Percentiles rank a stretch among this genome's conserved stretches.
Conservation (phyloP, 1,140 invertebrate species). For the Euwallacea fornicatus region DNA sequence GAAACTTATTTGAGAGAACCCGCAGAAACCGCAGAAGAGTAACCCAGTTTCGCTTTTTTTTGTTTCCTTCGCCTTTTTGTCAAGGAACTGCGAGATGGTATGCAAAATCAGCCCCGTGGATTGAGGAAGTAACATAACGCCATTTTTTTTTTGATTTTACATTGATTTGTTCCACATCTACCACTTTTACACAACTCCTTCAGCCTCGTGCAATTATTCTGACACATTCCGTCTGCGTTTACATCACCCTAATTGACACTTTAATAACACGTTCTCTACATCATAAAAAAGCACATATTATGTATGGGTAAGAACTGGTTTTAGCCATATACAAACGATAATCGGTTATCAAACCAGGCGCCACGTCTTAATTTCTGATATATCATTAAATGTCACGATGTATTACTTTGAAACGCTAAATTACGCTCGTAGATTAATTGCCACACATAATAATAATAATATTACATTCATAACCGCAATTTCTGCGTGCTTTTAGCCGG, state of each 20-base stretch:
- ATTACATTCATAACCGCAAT: not conserved
- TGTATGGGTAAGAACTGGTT: slow-evolving; percentile 8
- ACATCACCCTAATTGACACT: slow-evolving; percentile 6
- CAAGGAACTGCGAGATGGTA: too few relatives aligned
- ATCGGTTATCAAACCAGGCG: slow-evolving; percentile 17
- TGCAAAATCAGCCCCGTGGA: too few relatives aligned
- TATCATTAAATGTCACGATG: slow-evolving; percentile 23
- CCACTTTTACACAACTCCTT: too few relatives aligned
- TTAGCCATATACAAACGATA: slow-evolving; percentile 12
- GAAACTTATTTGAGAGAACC: too few relatives aligned
- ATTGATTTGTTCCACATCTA: too few relatives aligned
- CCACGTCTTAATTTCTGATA: slow-evolving; percentile 18
- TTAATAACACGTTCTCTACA: slow-evolving; percentile 2
- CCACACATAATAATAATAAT: slow-evolving; percentile 1
- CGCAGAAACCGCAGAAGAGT: too few relatives aligned
- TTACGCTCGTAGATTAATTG: slow-evolving; percentile 17
- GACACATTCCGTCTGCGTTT: slow-evolving; percentile 2
- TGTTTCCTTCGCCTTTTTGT: too few relatives aligned
- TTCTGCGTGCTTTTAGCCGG: not conserved
- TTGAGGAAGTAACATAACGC: too few relatives aligned
- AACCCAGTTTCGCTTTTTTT: too few relatives aligned
- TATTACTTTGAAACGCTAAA: slow-evolving; percentile 20
- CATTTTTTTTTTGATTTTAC: too few relatives aligned
- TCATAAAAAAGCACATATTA: slow-evolving; percentile 6
- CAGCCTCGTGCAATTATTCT: not conserved